Conservation (phyloP, 1,140 invertebrate species). For the Leptinotarsa texana region DNA sequence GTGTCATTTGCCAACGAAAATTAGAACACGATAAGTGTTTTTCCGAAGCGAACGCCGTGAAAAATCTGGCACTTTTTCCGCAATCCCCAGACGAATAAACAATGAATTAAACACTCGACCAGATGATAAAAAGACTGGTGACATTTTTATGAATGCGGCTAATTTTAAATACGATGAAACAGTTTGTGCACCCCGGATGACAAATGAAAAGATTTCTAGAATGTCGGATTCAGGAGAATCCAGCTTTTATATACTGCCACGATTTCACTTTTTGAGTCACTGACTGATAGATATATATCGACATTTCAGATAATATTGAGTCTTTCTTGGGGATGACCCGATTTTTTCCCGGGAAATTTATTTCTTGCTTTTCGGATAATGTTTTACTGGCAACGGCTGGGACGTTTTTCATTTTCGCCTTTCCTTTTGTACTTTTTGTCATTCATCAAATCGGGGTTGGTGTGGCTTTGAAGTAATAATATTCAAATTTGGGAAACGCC, state of each 20-base stretch:
- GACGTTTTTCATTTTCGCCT: conserved; percentile 1
- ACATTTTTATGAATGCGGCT: conserved; percentile 8
- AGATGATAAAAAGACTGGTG: neutral
- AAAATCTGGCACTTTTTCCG: conserved; percentile 8
- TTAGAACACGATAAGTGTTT: neutral
- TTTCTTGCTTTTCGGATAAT: conserved; percentile 2
- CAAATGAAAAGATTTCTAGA: neutral
- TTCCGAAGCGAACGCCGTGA: neutral
- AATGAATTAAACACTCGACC: conserved; percentile 6
- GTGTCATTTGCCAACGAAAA: neutral
- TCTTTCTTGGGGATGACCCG: neutral
- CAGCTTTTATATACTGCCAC: neutral
- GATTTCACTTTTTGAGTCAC: neutral
- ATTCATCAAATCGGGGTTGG: neutral
- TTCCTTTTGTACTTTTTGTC: conserved; percentile 1
- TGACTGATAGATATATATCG: conserved; percentile 4
- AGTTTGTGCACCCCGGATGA: neutral
- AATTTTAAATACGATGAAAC: conserved; percentile 4
- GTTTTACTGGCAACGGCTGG: neutral
- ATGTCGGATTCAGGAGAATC: neutral
- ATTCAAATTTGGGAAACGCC: neutral
- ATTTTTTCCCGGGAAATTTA: neutral
- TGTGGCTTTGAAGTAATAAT: neutral
- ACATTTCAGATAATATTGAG: conserved; percentile 2
- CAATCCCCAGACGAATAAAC: conserved; percentile 7